Evolutionary conservation across 2,797 vertebrate species (phyloP), one percentile per base, ranked within the genome.

Genomic region (Adrianichthys oophorus): DNA sequence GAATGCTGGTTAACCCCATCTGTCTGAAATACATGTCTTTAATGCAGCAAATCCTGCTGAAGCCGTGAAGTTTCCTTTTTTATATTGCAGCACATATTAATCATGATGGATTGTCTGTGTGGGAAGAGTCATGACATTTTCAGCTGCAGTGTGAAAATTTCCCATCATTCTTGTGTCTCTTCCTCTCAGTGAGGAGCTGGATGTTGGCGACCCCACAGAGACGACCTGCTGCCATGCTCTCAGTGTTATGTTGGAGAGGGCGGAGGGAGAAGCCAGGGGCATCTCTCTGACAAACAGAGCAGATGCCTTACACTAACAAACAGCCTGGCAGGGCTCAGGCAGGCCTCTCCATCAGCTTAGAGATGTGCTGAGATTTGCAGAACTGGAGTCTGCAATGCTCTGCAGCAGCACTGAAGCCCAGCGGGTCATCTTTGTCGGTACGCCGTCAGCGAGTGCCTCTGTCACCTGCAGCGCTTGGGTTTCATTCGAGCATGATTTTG

Each of bases 261-360:
- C 73, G 76, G 78, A 52, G 59, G 65, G 18, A 52, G 60, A 49
- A 74, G 84, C 90, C 89, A 89, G 86, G 74, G 85, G 76, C 78
- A 87, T 74, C 86, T 80, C 79, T 78, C 59, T 91, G 90, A 90
- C 88, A 93, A 79, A 91, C 90, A 90, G 75, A 93, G 89, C 85
- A 90, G 89, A 92, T 91, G 89, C 89, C 83, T 91, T 89, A 90
- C 82, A 86, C 90, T 94, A 92, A 92, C 91, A 94, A 93, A 93
- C 86, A 84, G 81, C 81, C 79, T 76, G 78, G 53, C 47, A 65
- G 85, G 73, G 66, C 79, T 79, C 59, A 59, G 61, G 82, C 66
- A 5, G 87, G 86, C 64, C 72, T 85, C 79, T 58, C 86, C 79
- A 84, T 90, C 79, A 65, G 82, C 43, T 48, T 69, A 78, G 87